phyloP scores from a whole-genome alignment of 2,888 invertebrate species.

The Ichneumon xanthorius region DNA sequence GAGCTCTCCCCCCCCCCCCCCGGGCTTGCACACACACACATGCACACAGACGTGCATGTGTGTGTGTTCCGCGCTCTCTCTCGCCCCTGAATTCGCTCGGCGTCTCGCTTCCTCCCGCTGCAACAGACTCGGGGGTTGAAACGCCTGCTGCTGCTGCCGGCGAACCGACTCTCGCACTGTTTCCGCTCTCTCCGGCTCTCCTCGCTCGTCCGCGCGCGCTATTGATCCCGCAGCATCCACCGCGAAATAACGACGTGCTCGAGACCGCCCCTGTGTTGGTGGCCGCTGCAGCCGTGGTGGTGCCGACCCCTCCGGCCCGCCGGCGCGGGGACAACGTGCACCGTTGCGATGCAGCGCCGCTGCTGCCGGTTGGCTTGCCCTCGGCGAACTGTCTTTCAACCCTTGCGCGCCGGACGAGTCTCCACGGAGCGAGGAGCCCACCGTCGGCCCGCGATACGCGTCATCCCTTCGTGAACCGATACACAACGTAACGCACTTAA shows the following conservation, averaged over 20 bases:
- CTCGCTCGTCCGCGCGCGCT: conserved; percentile 81
- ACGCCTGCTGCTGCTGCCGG: conserved; percentile 45
- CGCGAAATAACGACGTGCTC: conserved; percentile 84
- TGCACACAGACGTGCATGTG: too few species aligned
- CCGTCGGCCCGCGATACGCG: not conserved
- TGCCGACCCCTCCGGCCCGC: conserved; percentile 20
- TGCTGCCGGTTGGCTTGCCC: conserved; percentile 8
- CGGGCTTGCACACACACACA: too few species aligned
- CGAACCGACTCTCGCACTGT: conserved; percentile 63
- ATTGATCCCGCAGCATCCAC: conserved; percentile 85
- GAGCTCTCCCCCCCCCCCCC: conserved; percentile 65
- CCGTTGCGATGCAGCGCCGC: conserved; percentile 65
- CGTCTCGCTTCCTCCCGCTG: conserved; percentile 67
- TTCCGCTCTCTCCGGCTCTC: conserved; percentile 73
- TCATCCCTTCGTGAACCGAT: conserved; percentile 10
- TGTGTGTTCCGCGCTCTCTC: conserved; percentile 1
- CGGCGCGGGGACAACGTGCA: conserved; percentile 57
- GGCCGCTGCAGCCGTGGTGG: conserved; percentile 22
- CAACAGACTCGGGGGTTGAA: conserved; percentile 20
- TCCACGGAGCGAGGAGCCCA: not conserved
- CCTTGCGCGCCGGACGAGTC: not conserved
- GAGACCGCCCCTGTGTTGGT: conserved; percentile 54
- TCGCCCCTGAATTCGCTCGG: conserved; percentile 52
- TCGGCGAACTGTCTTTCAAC: conserved; percentile 8
- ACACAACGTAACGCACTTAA: not conserved